Base-by-base conservation (phyloP, 2,888 invertebrate genomes). In the Scelioninae gen. 2 region DNA sequence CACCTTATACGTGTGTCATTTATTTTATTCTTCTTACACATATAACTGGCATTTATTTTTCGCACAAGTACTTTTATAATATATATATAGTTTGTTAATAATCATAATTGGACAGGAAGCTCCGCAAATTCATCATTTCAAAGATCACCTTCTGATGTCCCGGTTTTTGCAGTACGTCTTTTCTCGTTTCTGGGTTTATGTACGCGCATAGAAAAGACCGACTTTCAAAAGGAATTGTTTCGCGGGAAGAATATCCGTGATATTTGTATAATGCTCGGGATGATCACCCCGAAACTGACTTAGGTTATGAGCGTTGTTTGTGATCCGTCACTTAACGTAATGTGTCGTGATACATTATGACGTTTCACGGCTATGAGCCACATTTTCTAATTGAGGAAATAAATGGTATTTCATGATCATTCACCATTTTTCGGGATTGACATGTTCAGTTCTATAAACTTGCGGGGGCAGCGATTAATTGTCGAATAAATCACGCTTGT, bases 261-360 rank as follows among this genome's bases (percentile, higher is more conserved):
- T 46, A 53, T 37, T 57, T 48, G 57, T 43, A 57, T 33, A 48
- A 11, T 22, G 57, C 28, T 37, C 37, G n/a, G 15, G n/a, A 16
- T 41, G 48, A 39, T 48, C 37, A 18, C 16, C 48, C 46, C 39
- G 33, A 31, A 57, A 57, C 48, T 57, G 28, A 67, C 57, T 67
- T 67, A 57, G 22, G 41, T 50, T 48, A 50, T 33, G 65, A 67
- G 57, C 25, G 41, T 57, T 50, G 57, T 50, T 57, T 35, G 48
- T 31, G 55, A 67, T 57, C 50, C 67, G 67, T 67, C 67, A 67
- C 41, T 67, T 57, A 67, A 35, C 48, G 31, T 57, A 67, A 67
- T 57, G 50, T 50, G 50, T 50, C 57, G 19, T 57, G 57, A 67
- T 67, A 67, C 52, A 67, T 67, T 67, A 67, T 58, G 67, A 67